Conservation (phyloP, 2,888 invertebrate genomes). For the Autographa gamma region DNA sequence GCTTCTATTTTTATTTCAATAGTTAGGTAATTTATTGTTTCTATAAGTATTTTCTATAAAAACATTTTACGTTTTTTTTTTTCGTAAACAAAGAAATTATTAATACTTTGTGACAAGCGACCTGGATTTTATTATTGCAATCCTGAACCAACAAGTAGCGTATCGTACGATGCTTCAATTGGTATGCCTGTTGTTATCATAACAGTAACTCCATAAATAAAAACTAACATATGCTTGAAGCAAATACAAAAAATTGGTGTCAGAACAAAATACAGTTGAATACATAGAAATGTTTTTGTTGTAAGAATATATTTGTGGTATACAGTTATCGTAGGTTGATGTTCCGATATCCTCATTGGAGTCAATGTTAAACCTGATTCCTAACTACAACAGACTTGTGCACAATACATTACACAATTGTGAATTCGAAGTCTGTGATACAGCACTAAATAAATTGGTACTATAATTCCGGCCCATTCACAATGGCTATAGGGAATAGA, state of each 20-base stretch:
- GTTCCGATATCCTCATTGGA: constrained; percentile 11
- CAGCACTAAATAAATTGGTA: constrained; percentile 61
- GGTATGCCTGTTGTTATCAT: constrained; percentile 37
- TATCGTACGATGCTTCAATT: constrained; percentile 37
- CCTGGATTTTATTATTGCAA: constrained; percentile 12
- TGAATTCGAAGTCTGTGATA: constrained; percentile 57
- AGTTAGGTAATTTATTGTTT: too few relatives aligned
- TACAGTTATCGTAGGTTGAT: constrained; percentile 8
- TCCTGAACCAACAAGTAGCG: constrained; percentile 27
- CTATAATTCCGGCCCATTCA: constrained; percentile 64
- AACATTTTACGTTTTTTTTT: background rate
- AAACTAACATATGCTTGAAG: background rate
- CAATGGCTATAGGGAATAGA: constrained; percentile 42
- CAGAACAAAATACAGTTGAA: background rate
- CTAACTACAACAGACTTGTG: constrained; percentile 31
- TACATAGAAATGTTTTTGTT: background rate
- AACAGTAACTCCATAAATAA: constrained; percentile 14
- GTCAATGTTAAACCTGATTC: constrained; percentile 40
- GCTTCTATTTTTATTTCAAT: too few relatives aligned
- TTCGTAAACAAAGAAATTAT: constrained; percentile 29
- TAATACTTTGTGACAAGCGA: constrained; percentile 31
- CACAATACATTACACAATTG: constrained; percentile 57
- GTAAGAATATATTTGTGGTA: background rate
- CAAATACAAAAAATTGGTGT: background rate
- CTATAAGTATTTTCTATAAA: too few relatives aligned